Evolutionary conservation across 2,113 vertebrate genomes (phyloP).

Genomic region (Cynopterus brachyotis): DNA sequence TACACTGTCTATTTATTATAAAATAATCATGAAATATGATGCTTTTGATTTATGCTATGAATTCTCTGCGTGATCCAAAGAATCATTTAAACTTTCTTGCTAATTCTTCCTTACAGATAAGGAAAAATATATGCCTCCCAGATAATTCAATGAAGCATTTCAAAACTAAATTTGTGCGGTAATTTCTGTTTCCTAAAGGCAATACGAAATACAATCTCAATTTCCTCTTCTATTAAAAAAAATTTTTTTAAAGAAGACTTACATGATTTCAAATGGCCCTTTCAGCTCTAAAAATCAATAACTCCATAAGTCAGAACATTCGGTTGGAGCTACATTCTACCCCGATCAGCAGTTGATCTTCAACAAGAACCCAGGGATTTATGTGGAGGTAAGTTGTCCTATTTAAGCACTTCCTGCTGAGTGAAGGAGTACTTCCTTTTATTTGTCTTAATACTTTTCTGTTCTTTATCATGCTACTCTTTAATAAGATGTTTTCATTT

Average conservation of each 20-base stretch:
- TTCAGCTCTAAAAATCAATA: slow-evolving; percentile 50
- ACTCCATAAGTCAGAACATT: slow-evolving; percentile 19
- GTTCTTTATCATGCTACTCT: slow-evolving; percentile 28
- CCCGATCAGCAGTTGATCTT: slow-evolving; percentile 39
- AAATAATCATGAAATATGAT: background rate
- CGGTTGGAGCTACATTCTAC: background rate
- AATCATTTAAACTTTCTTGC: slow-evolving; percentile 30
- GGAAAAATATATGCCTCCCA: background rate
- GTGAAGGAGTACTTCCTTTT: slow-evolving; percentile 57
- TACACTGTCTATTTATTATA: background rate
- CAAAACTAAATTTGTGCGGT: slow-evolving; percentile 46
- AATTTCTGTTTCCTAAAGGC: slow-evolving; percentile 62
- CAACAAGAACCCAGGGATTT: slow-evolving; percentile 57
- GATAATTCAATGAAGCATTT: slow-evolving; percentile 61
- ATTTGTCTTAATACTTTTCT: slow-evolving; percentile 41
- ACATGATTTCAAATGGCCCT: slow-evolving; percentile 61
- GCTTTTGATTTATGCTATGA: background rate
- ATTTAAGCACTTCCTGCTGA: slow-evolving; percentile 61
- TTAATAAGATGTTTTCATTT: slow-evolving; percentile 48
- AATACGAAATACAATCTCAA: slow-evolving; percentile 60
- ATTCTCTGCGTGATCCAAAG: slow-evolving; percentile 13
- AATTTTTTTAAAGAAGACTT: background rate
- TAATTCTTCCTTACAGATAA: slow-evolving; percentile 28
- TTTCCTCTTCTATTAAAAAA: slow-evolving; percentile 51
- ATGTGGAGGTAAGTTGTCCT: slow-evolving; percentile 44